Evolutionary conservation across 1,140 invertebrate species (phyloP), one percentile per base, ranked within the genome.

Genomic region (Drosophila orena): DNA sequence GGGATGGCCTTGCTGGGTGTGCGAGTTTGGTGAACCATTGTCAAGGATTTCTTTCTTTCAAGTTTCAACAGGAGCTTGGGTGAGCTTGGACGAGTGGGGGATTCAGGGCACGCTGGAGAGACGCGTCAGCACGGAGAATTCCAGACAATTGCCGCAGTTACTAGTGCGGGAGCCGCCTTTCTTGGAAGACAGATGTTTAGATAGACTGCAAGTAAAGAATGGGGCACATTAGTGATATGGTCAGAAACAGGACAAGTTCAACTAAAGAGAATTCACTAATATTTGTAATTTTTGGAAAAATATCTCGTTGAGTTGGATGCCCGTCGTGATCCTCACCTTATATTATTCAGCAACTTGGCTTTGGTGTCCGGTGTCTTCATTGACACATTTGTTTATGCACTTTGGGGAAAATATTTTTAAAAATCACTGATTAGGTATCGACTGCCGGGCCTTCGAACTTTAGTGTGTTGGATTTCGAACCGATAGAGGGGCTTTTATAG

Each of bases 301-400:
- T 24, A 4, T 24, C 22, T 0, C 22, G 8, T 30, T 30, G 30
- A 30, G 8, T 30, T 30, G 7, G 30, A 2, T 30, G 7, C 30
- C 8, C 8, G 30, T 46, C 5, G 4, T 2, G 2, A 14, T 27
- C 4, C 77, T 83, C n/a, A 92, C 91, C 91, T 92, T 76, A 92
- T 68, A 81, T 92, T 92, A 81, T 84, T 71, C 47, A 91, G 59
- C 49, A 92, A 69, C 58, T 92, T 92, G 37, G 86, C 80, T 83
- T 91, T 91, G 53, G 90, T 90, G 71, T 92, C 91, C 73, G 91
- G 91, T 90, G 89, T 90, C 85, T 73, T 90, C 91, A 92, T 92
- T 92, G 91, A 92, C 91, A 92, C 91, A 91, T 86, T 72, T 75
- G 69, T 52, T 80, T 64, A 30, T 62, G 6, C 37, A 83, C 83